A percentile compares a stretch with the other conserved stretches of the same genome.
These are phyloP conservation scores for Drosophila maculinotata DNA, from an alignment of 2,888 invertebrate genomes.

Conservation along the genomic window DNA sequence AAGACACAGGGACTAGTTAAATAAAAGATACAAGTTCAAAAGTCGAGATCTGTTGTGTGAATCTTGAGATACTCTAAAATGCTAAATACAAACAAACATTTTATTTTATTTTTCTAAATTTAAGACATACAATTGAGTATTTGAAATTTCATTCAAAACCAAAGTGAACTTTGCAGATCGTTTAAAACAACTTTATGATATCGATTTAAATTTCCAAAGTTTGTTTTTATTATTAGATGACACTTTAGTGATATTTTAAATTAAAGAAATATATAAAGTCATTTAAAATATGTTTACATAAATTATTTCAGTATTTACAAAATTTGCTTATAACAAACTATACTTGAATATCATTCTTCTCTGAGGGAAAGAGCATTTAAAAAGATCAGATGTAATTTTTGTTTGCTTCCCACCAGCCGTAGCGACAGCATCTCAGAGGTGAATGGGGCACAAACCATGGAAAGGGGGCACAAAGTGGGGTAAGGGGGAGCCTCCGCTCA, in stretches of 20 bases:
- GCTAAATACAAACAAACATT: too few relatives aligned
- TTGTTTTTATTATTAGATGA: too few relatives aligned
- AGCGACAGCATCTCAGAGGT: constrained; percentile 15
- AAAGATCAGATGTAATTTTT: constrained; percentile 1
- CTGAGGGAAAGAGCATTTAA: constrained; percentile 32
- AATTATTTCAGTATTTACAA: background rate
- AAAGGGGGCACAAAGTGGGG: constrained; percentile 12
- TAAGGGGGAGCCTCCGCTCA: constrained; percentile 7
- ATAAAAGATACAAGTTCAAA: constrained; percentile 41
- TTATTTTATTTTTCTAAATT: too few relatives aligned
- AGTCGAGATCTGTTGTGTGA: constrained; percentile 14
- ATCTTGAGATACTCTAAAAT: constrained; percentile 25
- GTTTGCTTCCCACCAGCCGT: constrained; percentile 39
- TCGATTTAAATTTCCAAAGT: too few relatives aligned
- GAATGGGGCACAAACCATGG: constrained; percentile 38
- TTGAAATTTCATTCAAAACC: too few relatives aligned
- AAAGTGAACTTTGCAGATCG: too few relatives aligned
- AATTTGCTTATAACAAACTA: constrained; percentile 5
- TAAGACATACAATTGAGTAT: too few relatives aligned
- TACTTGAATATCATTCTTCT: constrained; percentile 2
- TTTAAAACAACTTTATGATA: too few relatives aligned
- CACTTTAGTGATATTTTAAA: too few relatives aligned
- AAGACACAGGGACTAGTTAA: constrained; percentile 56
- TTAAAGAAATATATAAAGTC: too few relatives aligned
- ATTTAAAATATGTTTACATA: too few relatives aligned